Percentiles rank a stretch among this genome's conserved stretches.
Conservation (phyloP, 2,888 invertebrate genomes). For the Coremacera marginata region DNA sequence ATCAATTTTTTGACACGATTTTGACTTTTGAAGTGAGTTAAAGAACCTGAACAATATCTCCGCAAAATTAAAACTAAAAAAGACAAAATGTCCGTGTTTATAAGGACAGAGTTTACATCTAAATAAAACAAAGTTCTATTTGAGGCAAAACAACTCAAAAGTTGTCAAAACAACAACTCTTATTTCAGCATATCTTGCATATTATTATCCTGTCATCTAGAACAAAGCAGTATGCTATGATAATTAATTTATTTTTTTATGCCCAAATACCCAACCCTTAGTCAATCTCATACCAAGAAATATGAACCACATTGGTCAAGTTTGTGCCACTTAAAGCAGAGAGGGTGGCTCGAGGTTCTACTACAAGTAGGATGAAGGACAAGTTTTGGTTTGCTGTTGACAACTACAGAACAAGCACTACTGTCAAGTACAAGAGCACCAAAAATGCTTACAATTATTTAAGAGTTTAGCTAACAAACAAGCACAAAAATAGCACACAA, state of each 20-base stretch:
- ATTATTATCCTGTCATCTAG: background rate
- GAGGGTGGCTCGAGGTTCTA: background rate
- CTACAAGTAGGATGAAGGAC: background rate
- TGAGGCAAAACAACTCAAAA: background rate
- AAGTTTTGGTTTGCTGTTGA: background rate
- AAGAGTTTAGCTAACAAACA: conserved; percentile 19
- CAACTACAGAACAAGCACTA: background rate
- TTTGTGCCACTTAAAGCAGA: background rate
- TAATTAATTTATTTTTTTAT: conserved; percentile 20
- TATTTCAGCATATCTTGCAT: background rate
- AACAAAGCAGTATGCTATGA: background rate
- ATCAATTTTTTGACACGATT: too few species aligned
- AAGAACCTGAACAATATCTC: too few species aligned
- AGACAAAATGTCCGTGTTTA: too few species aligned
- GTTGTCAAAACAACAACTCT: too few species aligned
- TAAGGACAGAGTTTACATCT: too few species aligned
- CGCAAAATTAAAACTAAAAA: too few species aligned
- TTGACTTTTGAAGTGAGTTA: too few species aligned
- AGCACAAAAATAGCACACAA: background rate
- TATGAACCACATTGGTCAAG: too few species aligned
- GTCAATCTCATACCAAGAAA: too few species aligned
- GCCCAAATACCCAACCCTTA: background rate
- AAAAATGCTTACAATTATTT: conserved; percentile 13
- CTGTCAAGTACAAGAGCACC: background rate
- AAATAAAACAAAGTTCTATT: too few species aligned